phyloP scores from a whole-genome alignment of 2,888 invertebrate genomes.

The Ephialtes manifestator region DNA sequence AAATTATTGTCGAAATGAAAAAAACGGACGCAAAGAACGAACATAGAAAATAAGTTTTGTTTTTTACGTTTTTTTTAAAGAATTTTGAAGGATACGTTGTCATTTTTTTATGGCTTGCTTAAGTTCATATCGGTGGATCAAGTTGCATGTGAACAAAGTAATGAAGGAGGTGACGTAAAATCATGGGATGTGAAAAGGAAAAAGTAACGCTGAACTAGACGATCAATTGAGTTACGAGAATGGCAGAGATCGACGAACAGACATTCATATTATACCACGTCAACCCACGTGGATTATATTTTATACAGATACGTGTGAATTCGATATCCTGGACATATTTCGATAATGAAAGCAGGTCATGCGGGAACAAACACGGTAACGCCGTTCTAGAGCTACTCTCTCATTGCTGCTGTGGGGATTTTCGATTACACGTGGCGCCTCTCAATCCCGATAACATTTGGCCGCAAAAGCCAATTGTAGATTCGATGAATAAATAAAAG shows the following conservation, averaged over 20 bases:
- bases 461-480: slow-evolving; percentile 60
- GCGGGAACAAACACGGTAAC: slow-evolving; percentile 49
- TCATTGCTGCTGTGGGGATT: slow-evolving; percentile 26
- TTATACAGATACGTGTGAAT: slow-evolving; percentile 25
- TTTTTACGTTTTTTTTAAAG: slow-evolving; percentile 27
- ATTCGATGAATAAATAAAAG: slow-evolving; percentile 66
- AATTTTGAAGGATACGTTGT: slow-evolving; percentile 38
- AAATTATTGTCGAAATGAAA: too few species aligned
- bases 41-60: too few species aligned
- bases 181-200: slow-evolving; percentile 10
- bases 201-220: slow-evolving; percentile 50
- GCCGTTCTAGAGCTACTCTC: slow-evolving; percentile 18
- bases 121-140: slow-evolving; percentile 11
- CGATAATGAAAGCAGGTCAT: slow-evolving; percentile 60
- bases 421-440: slow-evolving; percentile 54
- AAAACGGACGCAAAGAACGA: too few species aligned
- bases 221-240: slow-evolving; percentile 54
- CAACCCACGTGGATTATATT: slow-evolving; percentile 5
- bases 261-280: slow-evolving; percentile 24
- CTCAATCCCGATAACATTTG: slow-evolving; percentile 50
- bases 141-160: slow-evolving; percentile 45
- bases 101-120: slow-evolving; percentile 27
- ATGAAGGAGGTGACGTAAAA: slow-evolving; percentile 64
- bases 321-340: slow-evolving; percentile 60
- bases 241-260: slow-evolving; percentile 25